These are phyloP conservation scores for Mormoops blainvillei DNA, from an alignment of 2,113 vertebrate genomes.

Conservation along the genomic window DNA sequence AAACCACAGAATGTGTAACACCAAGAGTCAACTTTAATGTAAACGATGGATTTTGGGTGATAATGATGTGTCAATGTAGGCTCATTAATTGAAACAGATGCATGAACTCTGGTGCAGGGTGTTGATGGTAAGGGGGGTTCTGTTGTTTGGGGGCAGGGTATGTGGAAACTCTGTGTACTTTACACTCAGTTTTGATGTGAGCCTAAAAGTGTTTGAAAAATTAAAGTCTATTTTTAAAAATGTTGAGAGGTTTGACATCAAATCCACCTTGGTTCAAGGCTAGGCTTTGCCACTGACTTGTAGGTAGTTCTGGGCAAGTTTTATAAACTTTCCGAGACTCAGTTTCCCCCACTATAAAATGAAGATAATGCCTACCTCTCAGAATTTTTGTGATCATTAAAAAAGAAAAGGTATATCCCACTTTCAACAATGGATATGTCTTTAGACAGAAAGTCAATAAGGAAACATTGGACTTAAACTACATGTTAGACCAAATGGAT, in stretches of 20 bases:
- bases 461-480: background rate
- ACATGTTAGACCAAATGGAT: background rate
- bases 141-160: background rate
- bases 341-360: background rate
- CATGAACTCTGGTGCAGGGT: background rate
- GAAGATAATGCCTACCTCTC: background rate
- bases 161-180: background rate
- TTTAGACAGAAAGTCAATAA: background rate
- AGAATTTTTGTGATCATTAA: background rate
- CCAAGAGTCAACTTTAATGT: too few species aligned
- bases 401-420: background rate
- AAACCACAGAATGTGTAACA: too few species aligned
- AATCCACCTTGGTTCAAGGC: background rate
- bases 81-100: background rate
- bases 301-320: background rate
- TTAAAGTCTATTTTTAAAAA: background rate
- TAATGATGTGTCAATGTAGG: too few species aligned
- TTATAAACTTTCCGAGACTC: background rate
- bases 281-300: background rate
- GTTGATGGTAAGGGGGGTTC: background rate
- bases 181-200: background rate
- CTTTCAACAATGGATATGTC: background rate
- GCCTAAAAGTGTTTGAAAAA: background rate
- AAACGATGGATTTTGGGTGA: too few species aligned
- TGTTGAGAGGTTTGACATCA: background rate